Conservation (phyloP, 2,113 vertebrate species). For the Corythoichthys haematopterus region DNA sequence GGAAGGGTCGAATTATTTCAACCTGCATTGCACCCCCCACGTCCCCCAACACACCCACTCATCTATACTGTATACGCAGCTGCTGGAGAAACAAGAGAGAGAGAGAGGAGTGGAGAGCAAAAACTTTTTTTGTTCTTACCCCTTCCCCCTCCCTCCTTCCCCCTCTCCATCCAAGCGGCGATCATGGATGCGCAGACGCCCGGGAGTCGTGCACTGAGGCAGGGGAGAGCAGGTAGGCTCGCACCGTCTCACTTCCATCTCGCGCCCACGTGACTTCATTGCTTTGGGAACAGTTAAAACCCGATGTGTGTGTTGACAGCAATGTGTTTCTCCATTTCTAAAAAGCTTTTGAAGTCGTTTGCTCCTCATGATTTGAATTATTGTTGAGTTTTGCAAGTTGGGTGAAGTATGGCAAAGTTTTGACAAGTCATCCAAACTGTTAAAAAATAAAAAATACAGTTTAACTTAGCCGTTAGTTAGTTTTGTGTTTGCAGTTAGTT, state of each 20-base stretch:
- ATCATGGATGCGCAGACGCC: slow-evolving; percentile 85
- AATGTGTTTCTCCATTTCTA: slow-evolving; percentile 1
- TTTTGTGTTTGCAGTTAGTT: too few species aligned
- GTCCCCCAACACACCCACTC: slow-evolving; percentile 37
- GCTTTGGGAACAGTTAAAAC: neutral
- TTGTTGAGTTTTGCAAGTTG: neutral
- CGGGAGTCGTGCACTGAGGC: slow-evolving; percentile 78
- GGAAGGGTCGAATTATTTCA: slow-evolving; percentile 98
- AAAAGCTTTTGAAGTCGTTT: slow-evolving; percentile 2
- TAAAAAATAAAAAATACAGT: neutral
- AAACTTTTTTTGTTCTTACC: slow-evolving; percentile 55
- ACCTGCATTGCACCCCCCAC: slow-evolving; percentile 74
- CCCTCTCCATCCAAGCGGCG: slow-evolving; percentile 63
- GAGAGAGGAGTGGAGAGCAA: slow-evolving; percentile 10
- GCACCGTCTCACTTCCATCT: slow-evolving; percentile 20
- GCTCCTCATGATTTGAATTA: neutral
- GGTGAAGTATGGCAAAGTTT: slow-evolving; percentile 5
- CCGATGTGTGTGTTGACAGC: neutral
- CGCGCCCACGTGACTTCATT: neutral
- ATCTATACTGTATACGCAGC: slow-evolving; percentile 17
- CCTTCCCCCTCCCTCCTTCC: slow-evolving; percentile 33
- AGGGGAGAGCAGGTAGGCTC: slow-evolving; percentile 86
- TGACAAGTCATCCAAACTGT: neutral
- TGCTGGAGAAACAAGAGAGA: slow-evolving; percentile 15
- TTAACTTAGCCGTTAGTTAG: too few species aligned